Percentiles rank a stretch among this genome's conserved stretches.
Evolutionary conservation across 2,888 invertebrate species (phyloP).

Genomic region (Trichogramma dendrolimi): DNA sequence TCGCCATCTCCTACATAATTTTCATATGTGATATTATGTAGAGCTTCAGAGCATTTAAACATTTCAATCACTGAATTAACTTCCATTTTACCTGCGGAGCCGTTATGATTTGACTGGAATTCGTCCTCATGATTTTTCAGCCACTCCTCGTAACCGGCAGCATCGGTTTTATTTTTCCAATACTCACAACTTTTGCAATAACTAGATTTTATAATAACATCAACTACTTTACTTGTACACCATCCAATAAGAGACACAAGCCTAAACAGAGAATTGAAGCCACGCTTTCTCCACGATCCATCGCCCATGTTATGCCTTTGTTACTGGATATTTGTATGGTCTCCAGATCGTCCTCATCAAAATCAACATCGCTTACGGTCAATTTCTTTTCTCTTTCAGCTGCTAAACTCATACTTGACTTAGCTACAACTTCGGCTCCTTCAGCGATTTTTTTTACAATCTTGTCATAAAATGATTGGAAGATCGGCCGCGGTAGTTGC

Average conservation of each 20-base stretch:
- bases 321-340: too few relatives aligned
- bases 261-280: constrained; percentile 18
- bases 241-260: constrained; percentile 21
- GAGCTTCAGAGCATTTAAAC: constrained; percentile 15
- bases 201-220: constrained; percentile 21
- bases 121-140: constrained; percentile 16
- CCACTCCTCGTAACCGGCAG: constrained; percentile 27
- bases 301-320: too few relatives aligned
- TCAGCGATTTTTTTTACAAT: constrained; percentile 17
- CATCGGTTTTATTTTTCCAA: constrained; percentile 23
- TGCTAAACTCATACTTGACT: constrained; percentile 21
- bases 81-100: constrained; percentile 30
- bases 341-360: too few relatives aligned
- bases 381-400: constrained; percentile 16
- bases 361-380: too few relatives aligned
- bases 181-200: constrained; percentile 24
- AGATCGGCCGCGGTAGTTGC: constrained; percentile 32
- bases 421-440: constrained; percentile 19
- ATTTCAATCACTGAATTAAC: constrained; percentile 23
- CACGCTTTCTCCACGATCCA: constrained; percentile 27
- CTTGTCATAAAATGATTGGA: constrained; percentile 29
- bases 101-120: constrained; percentile 27
- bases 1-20: constrained; percentile 23
- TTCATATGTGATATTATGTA: constrained; percentile 15
- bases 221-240: constrained; percentile 23